Conservation (phyloP, 92 coral and sea anemone species). For the Pocillopora meandrina region DNA sequence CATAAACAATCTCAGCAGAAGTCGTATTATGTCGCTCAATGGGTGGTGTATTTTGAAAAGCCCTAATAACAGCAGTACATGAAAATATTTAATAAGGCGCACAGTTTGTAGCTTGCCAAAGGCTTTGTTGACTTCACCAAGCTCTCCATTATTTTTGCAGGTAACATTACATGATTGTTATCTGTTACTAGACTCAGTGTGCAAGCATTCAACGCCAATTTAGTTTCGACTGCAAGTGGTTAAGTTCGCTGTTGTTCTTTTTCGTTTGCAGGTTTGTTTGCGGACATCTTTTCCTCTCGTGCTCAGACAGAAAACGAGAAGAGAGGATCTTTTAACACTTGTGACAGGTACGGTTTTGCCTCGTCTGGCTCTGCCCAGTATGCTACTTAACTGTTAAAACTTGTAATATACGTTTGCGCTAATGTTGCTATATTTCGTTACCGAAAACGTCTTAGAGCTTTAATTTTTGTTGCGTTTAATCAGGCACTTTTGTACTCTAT, state of each 20-base stretch:
- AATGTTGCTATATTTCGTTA: not conserved
- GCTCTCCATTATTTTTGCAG: conserved; percentile 10
- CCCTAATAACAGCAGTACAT: not conserved
- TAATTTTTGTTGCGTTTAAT: not conserved
- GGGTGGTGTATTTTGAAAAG: conserved; percentile 18
- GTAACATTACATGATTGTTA: not conserved
- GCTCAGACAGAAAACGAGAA: not conserved
- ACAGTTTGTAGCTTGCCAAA: conserved; percentile 16
- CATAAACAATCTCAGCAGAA: conserved; percentile 10
- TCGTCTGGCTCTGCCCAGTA: too few relatives aligned
- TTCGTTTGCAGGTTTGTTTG: conserved; percentile 10
- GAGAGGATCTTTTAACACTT: not conserved
- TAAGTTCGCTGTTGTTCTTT: not conserved
- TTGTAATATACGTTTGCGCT: not conserved
- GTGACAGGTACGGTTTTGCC: not conserved
- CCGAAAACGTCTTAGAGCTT: not conserved
- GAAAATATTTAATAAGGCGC: conserved; percentile 4
- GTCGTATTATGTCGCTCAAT: conserved; percentile 3
- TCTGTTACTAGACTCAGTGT: not conserved
- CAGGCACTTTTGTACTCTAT: too few relatives aligned
- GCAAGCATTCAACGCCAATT: not conserved
- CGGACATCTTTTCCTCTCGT: not conserved
- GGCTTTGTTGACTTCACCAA: conserved; percentile 1
- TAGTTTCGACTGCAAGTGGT: not conserved
- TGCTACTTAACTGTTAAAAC: not conserved